These are phyloP conservation scores for Asobara japonica DNA, from an alignment of 1,140 invertebrate genomes.

Conservation along the genomic window DNA sequence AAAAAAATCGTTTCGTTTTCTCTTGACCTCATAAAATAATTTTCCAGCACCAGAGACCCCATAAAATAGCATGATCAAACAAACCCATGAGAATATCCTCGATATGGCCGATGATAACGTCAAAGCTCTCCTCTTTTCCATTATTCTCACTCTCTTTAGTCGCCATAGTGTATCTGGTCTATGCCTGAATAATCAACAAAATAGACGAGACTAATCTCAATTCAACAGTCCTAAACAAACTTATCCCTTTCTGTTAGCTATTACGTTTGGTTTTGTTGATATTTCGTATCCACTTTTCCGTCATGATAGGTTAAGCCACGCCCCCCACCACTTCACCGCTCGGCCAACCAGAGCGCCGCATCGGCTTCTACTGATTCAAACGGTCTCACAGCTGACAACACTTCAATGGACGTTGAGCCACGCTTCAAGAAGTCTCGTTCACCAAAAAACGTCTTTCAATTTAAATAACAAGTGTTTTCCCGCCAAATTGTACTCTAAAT, in stretches of 20 bases:
- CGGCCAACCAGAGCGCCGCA: background rate
- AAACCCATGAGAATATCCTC: slow-evolving; percentile 36
- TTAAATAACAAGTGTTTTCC: background rate
- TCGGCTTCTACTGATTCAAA: background rate
- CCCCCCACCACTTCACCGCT: background rate
- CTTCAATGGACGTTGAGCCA: background rate
- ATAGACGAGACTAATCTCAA: background rate
- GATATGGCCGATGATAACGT: slow-evolving; percentile 33
- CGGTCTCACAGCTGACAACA: background rate
- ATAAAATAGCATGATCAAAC: background rate
- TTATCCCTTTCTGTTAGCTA: background rate
- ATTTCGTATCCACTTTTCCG: background rate
- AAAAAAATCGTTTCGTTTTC: too few relatives aligned
- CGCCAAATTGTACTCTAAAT: too few relatives aligned
- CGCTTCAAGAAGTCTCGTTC: background rate
- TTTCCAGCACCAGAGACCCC: too few relatives aligned
- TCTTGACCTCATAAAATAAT: too few relatives aligned
- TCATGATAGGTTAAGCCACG: background rate
- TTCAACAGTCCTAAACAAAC: background rate
- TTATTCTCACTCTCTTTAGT: background rate
- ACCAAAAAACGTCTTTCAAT: background rate
- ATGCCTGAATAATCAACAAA: background rate
- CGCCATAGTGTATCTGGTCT: background rate
- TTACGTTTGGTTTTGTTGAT: background rate
- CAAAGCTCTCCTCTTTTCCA: slow-evolving; percentile 2